Base-by-base conservation (phyloP, 2,113 vertebrate species). In the Sinosuthora webbiana region DNA sequence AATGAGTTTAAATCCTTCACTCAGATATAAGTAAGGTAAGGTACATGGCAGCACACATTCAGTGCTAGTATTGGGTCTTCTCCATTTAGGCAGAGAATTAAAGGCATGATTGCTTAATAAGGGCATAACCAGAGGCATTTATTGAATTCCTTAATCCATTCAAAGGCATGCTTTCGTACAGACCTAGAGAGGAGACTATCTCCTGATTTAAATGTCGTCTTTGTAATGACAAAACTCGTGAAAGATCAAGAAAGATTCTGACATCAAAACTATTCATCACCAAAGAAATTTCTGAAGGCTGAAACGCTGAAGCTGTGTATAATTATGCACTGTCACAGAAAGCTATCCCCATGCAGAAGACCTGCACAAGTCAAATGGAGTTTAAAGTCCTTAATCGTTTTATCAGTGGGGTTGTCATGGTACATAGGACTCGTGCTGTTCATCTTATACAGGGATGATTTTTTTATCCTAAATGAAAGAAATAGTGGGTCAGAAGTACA, bases 211-310 rank as follows among this genome's bases (percentile, higher is more conserved):
- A 94, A 79, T 53, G 18, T 84, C 5, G 10, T 60, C 57, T 92
- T 74, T 91, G 78, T 73, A 70, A 83, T 91, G 92, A 84, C 50
- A 83, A 76, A 93, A 67, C 67, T 89, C 1, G 0, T 71, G 76
- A 94, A 96, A 97, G 85, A 97, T 96, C 93, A 95, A 94, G 94
- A 96, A 88, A 96, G 83, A 96, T 93, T 97, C 93, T 97, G 94
- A 95, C 96, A 95, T 88, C 73, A 95, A 94, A 98, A 97, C 89
- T 97, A 64, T 92, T 93, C 80, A 83, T 69, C 90, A 90, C 92
- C 82, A 60, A n/a, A 93, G 83, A 96, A 83, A 79, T 95, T 95
- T 96, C 82, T 96, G 90, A 96, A 93, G 82, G 60, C 85, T 96
- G 83, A 94, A 90, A 91, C 52, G 87, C 60, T 95, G 85, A 96